Conservation (phyloP, 2,888 invertebrate genomes). For the Caenorhabditis sp. region DNA sequence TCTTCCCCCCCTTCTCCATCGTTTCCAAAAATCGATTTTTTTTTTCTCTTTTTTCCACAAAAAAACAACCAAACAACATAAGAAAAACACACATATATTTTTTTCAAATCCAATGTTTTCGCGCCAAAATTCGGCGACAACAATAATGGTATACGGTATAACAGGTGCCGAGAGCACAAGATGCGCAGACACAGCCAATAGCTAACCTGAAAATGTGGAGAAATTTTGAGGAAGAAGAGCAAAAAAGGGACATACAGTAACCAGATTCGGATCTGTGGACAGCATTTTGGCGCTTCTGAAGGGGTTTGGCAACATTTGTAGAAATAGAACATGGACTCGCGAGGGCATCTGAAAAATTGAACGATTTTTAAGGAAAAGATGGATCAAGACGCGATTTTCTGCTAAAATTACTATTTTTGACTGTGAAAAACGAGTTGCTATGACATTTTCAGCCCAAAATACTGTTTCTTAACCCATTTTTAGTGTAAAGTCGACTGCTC, state of each 20-base stretch:
- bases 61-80: too few relatives aligned
- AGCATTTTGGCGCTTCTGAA: constrained; percentile 26
- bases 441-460: too few relatives aligned
- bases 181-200: constrained; percentile 47
- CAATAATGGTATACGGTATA: constrained; percentile 52
- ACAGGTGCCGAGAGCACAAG: constrained; percentile 46
- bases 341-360: constrained; percentile 48
- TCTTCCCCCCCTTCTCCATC: constrained; percentile 10
- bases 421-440: too few relatives aligned
- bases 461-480: too few relatives aligned
- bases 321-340: constrained; percentile 60
- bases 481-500: not conserved
- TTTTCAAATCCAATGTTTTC: constrained; percentile 2
- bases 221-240: too few relatives aligned
- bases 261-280: constrained; percentile 52
- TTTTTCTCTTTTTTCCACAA: constrained; percentile 4
- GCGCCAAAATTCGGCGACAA: constrained; percentile 10
- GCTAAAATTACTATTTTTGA: too few relatives aligned
- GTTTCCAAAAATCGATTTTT: constrained; percentile 10
- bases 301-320: constrained; percentile 52
- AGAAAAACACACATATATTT: not conserved
- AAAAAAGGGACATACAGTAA: constrained; percentile 44
- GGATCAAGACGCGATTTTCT: not conserved
- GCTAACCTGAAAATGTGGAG: constrained; percentile 45
- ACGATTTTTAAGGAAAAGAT: not conserved